Evolutionary conservation across 2,797 vertebrate genomes (phyloP).

Genomic region (Chaetophractus vellerosus): DNA sequence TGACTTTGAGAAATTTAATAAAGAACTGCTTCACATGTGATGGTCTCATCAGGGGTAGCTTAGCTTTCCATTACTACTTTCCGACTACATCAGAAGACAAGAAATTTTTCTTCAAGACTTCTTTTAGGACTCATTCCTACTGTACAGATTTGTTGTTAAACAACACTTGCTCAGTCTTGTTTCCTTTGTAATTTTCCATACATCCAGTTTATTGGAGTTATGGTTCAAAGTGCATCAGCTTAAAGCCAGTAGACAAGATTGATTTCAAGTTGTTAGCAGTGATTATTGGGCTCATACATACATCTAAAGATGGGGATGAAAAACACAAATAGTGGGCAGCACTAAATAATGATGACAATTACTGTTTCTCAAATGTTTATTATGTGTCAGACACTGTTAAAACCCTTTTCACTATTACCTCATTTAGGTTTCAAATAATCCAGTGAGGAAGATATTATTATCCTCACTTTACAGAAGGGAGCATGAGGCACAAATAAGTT

Average conservation of each 20-base stretch:
- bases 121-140: neutral
- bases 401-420: neutral
- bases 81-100: neutral
- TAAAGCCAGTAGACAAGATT: neutral
- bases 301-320: neutral
- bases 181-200: neutral
- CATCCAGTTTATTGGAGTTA: neutral
- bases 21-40: neutral
- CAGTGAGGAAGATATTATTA: neutral
- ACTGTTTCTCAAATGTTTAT: neutral
- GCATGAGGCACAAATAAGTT: neutral
- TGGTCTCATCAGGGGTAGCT: neutral
- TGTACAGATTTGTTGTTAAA: neutral
- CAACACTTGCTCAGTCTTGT: neutral
- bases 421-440: conserved; percentile 11
- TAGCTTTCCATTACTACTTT: neutral
- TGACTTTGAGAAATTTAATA: neutral
- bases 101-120: neutral
- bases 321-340: neutral
- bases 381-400: neutral
- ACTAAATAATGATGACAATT: neutral
- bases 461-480: neutral
- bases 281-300: neutral
- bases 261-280: neutral
- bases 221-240: neutral